Conservation (phyloP, 2,888 invertebrate genomes). For the Hypselothyrea guttata region DNA sequence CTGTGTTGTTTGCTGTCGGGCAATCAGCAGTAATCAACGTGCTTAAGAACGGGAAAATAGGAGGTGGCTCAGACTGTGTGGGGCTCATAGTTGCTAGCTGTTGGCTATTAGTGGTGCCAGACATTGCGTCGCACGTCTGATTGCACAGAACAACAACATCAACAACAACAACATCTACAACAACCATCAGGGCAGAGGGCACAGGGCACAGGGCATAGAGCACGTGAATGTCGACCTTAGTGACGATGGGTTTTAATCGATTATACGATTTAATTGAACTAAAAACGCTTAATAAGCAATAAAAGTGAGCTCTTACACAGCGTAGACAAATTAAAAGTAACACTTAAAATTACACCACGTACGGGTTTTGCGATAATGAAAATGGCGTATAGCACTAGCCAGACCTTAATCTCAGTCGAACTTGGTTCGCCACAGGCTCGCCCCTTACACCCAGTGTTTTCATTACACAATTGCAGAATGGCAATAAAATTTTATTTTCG, state of each 20-base stretch:
- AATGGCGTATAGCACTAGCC: conserved; percentile 30
- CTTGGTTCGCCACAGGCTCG: background rate
- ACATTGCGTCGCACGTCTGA: conserved; percentile 67
- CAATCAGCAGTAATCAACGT: conserved; percentile 72
- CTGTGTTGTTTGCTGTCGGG: conserved; percentile 67
- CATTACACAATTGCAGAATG: conserved; percentile 53
- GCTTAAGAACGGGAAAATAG: conserved; percentile 24
- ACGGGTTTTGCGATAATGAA: conserved; percentile 62
- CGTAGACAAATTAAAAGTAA: conserved; percentile 70
- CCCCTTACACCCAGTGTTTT: background rate
- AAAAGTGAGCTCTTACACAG: conserved; percentile 52
- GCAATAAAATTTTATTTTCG: conserved; percentile 72
- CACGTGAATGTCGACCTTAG: conserved; percentile 28
- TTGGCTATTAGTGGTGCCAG: conserved; percentile 48
- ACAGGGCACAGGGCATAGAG: conserved; percentile 9
- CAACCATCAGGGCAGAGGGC: conserved; percentile 7
- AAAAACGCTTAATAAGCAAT: conserved; percentile 75
- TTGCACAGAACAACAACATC: conserved; percentile 30
- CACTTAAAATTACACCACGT: conserved; percentile 74
- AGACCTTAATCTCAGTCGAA: background rate
- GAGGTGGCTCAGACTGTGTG: conserved; percentile 16
- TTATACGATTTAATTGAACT: conserved; percentile 75
- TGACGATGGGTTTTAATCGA: conserved; percentile 64
- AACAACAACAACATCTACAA: conserved; percentile 1
- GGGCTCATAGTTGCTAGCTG: conserved; percentile 34